Evolutionary conservation across 2,113 vertebrate species (phyloP).

Genomic region (Sapayoa aenigma): DNA sequence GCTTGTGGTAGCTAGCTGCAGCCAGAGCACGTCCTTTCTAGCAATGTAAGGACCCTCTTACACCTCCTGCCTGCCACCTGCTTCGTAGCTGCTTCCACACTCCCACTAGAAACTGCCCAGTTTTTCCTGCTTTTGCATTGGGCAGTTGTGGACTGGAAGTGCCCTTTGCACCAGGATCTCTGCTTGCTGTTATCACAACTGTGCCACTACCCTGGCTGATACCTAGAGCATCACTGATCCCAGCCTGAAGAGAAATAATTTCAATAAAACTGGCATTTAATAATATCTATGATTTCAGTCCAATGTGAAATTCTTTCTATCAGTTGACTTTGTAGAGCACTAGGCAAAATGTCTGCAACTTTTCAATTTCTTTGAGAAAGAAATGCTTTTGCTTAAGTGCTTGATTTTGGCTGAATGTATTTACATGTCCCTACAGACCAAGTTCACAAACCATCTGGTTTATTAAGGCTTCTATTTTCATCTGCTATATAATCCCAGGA

Average conservation of each 20-base stretch:
- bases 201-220: background rate
- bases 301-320: background rate
- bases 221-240: background rate
- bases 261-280: background rate
- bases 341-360: background rate
- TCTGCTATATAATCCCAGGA: background rate
- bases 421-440: background rate
- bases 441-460: background rate
- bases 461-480: slow-evolving; percentile 2
- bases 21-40: background rate
- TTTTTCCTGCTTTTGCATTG: background rate
- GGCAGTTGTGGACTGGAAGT: background rate
- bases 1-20: background rate
- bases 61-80: background rate
- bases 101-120: background rate
- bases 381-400: background rate
- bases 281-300: background rate
- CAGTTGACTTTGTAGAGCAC: background rate
- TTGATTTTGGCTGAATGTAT: background rate
- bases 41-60: background rate
- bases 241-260: background rate
- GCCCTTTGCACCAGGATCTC: background rate
- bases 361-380: background rate
- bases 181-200: background rate
- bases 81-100: background rate